A percentile compares a stretch with the other conserved stretches of the same genome.
Evolutionary conservation across 1,140 invertebrate genomes (phyloP).

Genomic region (Aphelinus certus): DNA sequence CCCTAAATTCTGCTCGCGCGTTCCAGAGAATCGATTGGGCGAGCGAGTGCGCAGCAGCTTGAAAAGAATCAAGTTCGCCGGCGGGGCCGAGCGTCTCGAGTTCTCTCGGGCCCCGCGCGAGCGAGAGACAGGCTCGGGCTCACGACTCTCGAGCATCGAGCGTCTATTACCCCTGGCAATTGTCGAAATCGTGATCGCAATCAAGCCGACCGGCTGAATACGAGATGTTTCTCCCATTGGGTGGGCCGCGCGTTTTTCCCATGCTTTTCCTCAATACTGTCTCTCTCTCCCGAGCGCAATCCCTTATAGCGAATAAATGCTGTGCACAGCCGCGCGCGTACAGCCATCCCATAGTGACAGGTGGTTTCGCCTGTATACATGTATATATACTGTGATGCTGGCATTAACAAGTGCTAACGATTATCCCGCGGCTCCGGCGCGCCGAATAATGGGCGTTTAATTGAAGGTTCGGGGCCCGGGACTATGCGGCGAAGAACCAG

Average conservation of each 20-base stretch:
- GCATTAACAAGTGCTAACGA: constrained; percentile 53
- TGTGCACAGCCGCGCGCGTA: too few species aligned
- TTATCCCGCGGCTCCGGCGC: constrained; percentile 47
- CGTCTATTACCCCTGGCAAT: background rate
- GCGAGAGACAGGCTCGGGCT: background rate
- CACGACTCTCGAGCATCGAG: background rate
- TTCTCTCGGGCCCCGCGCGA: background rate
- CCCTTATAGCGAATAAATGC: background rate
- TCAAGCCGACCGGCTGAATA: background rate
- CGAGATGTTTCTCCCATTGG: background rate
- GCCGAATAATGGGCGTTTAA: constrained; percentile 24
- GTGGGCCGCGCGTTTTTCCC: constrained; percentile 26
- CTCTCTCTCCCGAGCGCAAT: constrained; percentile 5
- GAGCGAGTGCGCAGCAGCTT: too few species aligned
- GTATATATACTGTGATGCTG: background rate
- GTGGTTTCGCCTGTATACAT: constrained; percentile 46
- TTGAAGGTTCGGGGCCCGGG: constrained; percentile 22
- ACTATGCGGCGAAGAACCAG: constrained; percentile 7
- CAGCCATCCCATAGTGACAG: constrained; percentile 44
- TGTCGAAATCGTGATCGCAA: constrained; percentile 2
- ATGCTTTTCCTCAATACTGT: constrained; percentile 5
- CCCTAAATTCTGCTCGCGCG: too few species aligned
- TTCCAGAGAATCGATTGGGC: too few species aligned
- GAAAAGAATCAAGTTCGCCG: too few species aligned
- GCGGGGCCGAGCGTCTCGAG: too few species aligned